Evolutionary conservation across 2,113 vertebrate species (phyloP).

Genomic region (Gobio gobio): DNA sequence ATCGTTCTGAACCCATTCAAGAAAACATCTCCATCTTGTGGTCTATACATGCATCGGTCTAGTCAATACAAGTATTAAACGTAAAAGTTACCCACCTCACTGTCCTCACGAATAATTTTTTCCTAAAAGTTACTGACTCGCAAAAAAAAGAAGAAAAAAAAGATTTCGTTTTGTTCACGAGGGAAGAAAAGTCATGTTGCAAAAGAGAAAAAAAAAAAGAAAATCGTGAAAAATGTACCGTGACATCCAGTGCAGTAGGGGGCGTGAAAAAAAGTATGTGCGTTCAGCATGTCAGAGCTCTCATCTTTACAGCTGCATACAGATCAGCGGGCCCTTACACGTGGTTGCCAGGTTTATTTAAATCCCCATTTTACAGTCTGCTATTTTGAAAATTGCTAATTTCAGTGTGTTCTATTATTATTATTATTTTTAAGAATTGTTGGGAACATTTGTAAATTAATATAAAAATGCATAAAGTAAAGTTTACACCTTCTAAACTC

Average conservation of each 20-base stretch:
- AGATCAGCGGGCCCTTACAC: not conserved
- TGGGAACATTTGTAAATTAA: no score
- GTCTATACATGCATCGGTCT: not conserved
- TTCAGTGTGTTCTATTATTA: not conserved
- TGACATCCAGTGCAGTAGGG: conserved; percentile 51
- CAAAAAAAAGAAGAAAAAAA: not conserved
- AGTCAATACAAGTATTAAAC: not conserved
- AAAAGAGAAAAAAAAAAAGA: no score
- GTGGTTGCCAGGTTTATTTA: conserved; percentile 40
- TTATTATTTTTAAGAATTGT: not conserved
- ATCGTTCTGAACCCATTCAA: not conserved
- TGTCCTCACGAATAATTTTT: not conserved
- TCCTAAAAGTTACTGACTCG: not conserved
- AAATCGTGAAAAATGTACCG: not conserved
- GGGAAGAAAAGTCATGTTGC: no score
- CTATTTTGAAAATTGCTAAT: not conserved
- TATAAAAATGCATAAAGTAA: not conserved
- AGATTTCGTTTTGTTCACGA: not conserved
- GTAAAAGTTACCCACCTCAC: not conserved
- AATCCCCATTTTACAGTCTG: not conserved
- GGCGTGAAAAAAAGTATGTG: not conserved
- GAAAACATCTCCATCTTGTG: not conserved
- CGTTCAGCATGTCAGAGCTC: not conserved
- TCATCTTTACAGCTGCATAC: no score
- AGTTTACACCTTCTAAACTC: not conserved